Base-by-base conservation (phyloP, 2,888 invertebrate genomes). In the Linyphia triangularis region DNA sequence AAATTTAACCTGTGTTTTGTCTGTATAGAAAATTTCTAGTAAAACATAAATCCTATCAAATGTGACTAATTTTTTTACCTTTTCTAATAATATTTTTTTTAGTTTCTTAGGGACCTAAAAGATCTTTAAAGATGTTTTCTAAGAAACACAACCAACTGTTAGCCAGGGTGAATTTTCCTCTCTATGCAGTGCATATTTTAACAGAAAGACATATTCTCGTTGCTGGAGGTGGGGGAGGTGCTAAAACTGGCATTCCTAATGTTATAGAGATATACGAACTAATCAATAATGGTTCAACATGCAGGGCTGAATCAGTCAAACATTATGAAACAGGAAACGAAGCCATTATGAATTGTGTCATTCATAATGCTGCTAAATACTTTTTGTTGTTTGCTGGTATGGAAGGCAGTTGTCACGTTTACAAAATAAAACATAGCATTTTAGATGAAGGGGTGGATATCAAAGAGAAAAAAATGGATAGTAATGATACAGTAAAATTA, bases 241-340 rank as follows among this genome's bases (percentile, higher is more conserved):
- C 98, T 19, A 98, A 98, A 93, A 99, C 99, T 67, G 99, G 99
- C 81, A 97, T 99, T 83, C 96, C 96, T 51, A 99, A 99, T 95
- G 97, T 98, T 93, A 97, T 99, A 94, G 98, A 98, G 95, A 96
- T 98, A 92, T 98, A 96, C 93, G 90, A 90, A 69, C 40, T 90
- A 26, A 83, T 90, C 28, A 77, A 89, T 16, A 67, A 86, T 73
- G 90, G 90, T 19, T 63, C 61, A 4, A 85, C 90, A 9, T 97
- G 97, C 92, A 94, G 96, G 83, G 97, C 97, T 0, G 96, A 97
- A 93, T 97, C 97, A 94, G 96, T 98, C 85, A 95, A 96, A 92
- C 94, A 97, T 79, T 96, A 97, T 92, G 97, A 97, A 93, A 97
- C 98, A 1, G 93, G 92, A 6, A 85, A 89, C 24, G 91, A 92